A percentile compares a stretch with the other conserved stretches of the same genome.
These are phyloP conservation scores for Parasteatoda tepidariorum DNA, from an alignment of 1,140 invertebrate species.

Conservation along the genomic window DNA sequence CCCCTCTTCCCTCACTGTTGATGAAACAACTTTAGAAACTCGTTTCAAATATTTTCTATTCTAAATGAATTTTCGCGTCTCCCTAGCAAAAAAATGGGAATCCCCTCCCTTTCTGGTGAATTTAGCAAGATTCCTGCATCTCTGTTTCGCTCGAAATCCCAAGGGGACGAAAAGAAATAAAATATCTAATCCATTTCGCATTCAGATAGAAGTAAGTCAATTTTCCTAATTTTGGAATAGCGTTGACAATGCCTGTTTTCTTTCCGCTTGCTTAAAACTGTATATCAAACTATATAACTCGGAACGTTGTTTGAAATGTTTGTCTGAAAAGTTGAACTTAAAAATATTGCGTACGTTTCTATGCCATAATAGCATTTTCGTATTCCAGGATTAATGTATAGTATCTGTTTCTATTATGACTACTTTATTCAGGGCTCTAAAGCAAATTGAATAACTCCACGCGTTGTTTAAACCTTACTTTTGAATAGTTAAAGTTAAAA, in stretches of 20 bases:
- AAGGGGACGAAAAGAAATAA: not conserved
- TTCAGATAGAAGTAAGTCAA: not conserved
- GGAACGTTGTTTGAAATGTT: too few species aligned
- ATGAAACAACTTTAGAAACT: conserved; percentile 30
- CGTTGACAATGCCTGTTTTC: conserved; percentile 24
- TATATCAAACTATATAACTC: too few species aligned
- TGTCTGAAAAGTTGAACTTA: too few species aligned
- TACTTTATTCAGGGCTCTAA: too few species aligned
- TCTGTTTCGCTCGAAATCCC: not conserved
- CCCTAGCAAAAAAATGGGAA: not conserved
- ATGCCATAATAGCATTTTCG: too few species aligned
- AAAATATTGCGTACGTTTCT: too few species aligned
- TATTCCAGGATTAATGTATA: too few species aligned
- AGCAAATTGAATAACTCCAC: too few species aligned
- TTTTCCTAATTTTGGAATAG: conserved; percentile 22
- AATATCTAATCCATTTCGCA: conserved; percentile 35
- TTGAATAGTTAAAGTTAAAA: too few species aligned
- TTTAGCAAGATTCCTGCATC: not conserved
- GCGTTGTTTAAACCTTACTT: too few species aligned
- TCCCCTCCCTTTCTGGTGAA: not conserved
- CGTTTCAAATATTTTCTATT: not conserved
- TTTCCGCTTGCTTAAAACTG: not conserved
- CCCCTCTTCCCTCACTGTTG: not conserved
- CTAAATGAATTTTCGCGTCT: conserved; percentile 4
- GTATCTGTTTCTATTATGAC: too few species aligned